Conservation (phyloP, 1,140 invertebrate species). For the Aporrectodea caliginosa region DNA sequence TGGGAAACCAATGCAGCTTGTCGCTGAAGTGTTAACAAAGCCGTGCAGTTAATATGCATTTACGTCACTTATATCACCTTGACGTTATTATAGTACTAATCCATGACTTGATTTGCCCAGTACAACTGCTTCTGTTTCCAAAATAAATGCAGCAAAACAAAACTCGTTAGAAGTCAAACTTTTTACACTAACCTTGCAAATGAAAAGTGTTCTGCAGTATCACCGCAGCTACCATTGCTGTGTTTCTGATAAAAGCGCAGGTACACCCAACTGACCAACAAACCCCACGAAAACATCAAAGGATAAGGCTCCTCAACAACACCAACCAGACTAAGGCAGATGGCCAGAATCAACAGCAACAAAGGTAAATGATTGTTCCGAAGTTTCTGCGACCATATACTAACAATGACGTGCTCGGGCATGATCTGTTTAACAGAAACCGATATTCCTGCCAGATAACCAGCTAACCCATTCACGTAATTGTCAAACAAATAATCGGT, state of each 20-base stretch:
- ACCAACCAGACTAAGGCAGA: slow-evolving; percentile 75
- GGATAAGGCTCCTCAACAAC: slow-evolving; percentile 89
- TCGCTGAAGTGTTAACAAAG: too few species aligned
- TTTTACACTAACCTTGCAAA: slow-evolving; percentile 76
- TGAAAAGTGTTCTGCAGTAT: slow-evolving; percentile 91
- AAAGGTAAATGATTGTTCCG: slow-evolving; percentile 80
- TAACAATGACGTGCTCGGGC: slow-evolving; percentile 84
- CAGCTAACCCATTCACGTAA: slow-evolving; percentile 76
- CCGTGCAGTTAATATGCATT: too few species aligned
- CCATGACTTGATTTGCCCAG: background rate
- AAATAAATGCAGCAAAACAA: background rate
- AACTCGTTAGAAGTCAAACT: background rate
- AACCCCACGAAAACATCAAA: slow-evolving; percentile 86
- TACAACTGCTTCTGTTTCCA: background rate
- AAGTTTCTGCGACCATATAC: slow-evolving; percentile 82
- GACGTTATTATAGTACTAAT: background rate
- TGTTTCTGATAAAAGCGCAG: slow-evolving; percentile 92
- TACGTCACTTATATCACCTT: too few species aligned
- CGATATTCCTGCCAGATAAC: slow-evolving; percentile 64
- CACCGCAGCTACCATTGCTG: slow-evolving; percentile 83
- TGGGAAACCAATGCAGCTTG: too few species aligned
- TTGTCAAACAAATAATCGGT: slow-evolving; percentile 81
- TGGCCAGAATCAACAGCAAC: slow-evolving; percentile 70
- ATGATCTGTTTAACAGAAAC: slow-evolving; percentile 96
- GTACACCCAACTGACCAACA: slow-evolving; percentile 95